phyloP scores from a whole-genome alignment of 2,113 vertebrate genomes.

The Henicopernis longicauda region DNA sequence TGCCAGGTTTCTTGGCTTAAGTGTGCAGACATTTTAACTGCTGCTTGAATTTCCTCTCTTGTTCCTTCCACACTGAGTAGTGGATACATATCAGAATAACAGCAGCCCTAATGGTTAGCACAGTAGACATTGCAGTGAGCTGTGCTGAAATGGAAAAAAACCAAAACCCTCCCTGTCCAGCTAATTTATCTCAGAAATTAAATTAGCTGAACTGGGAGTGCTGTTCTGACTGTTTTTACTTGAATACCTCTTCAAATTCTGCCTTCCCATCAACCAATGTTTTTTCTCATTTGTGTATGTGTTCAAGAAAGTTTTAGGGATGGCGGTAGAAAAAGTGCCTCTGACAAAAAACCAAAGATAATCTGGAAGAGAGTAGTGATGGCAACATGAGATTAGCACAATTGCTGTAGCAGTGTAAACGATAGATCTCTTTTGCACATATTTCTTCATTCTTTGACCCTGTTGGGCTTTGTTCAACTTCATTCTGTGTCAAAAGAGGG shows the following conservation, averaged over 20 bases:
- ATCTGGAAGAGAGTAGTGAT: background rate
- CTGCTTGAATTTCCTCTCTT: conserved; percentile 1
- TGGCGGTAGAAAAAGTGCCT: background rate
- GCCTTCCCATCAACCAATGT: background rate
- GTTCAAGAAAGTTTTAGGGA: background rate
- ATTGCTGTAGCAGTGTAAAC: background rate
- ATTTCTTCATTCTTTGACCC: background rate
- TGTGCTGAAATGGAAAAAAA: background rate
- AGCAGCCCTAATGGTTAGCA: background rate
- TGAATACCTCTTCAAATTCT: background rate
- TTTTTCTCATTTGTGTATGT: background rate
- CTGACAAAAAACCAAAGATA: background rate
- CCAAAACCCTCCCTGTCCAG: accelerated
- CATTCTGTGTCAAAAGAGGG: background rate
- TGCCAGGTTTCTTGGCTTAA: background rate
- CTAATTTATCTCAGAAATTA: background rate
- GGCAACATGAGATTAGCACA: background rate
- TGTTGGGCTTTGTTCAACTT: background rate
- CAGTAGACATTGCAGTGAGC: background rate
- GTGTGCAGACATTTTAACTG: background rate
- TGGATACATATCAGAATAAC: background rate
- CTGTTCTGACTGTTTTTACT: background rate
- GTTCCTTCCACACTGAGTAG: background rate
- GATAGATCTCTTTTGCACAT: background rate
- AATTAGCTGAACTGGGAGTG: background rate